Evolutionary conservation across 2,113 vertebrate genomes (phyloP), one percentile per base, ranked within the genome.

Genomic region (Melanerpes formicivorus): DNA sequence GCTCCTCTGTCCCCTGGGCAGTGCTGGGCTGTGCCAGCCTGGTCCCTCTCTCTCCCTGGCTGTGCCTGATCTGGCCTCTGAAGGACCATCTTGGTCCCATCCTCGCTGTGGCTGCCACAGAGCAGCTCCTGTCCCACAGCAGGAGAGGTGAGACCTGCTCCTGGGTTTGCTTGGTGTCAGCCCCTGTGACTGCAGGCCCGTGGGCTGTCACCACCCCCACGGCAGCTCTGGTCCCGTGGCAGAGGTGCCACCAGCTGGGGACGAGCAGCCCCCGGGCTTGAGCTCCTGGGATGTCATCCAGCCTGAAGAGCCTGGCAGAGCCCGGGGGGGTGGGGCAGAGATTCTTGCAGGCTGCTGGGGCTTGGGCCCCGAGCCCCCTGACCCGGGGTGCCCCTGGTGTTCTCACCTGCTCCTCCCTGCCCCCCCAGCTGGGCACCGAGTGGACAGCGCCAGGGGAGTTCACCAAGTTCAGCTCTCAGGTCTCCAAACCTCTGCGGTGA

Each of bases 391-490:
- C n/a, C 30, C 32, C 34, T 1, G 2, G 19, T 2, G 37, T 16
- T 56, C 40, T 80, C 65, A 71, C 60, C 9, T 0, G 0, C 44
- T 64, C 11, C 6, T 42, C 59, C 44, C 94, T 69, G 78, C 93
- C 82, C 94, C 66, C 97, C 96, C 97, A 99, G 99, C 97, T 99
- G 82, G 99, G 99, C 34, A 98, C 98, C 0, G 99, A 99, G 94
- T 99, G 99, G 99, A 99, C 99, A 0, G 99, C 99, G 0, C 99
- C 99, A 0, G 99, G 99, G 80, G 99, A 99, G 90, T 99, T 99
- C 97, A 99, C 98, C 97, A 99, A 99, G 90, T 99, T 99, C 98
- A 98, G 98, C 96, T 99, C 99, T 16, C 99, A 99, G 66, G 98
- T 98, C 67, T 99, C 99, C 88, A 99, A 98, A 93, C 98, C 99